Evolutionary conservation across 1,140 invertebrate genomes (phyloP), one percentile per base, ranked within the genome.

Genomic region (Condylostylus longicornis): DNA sequence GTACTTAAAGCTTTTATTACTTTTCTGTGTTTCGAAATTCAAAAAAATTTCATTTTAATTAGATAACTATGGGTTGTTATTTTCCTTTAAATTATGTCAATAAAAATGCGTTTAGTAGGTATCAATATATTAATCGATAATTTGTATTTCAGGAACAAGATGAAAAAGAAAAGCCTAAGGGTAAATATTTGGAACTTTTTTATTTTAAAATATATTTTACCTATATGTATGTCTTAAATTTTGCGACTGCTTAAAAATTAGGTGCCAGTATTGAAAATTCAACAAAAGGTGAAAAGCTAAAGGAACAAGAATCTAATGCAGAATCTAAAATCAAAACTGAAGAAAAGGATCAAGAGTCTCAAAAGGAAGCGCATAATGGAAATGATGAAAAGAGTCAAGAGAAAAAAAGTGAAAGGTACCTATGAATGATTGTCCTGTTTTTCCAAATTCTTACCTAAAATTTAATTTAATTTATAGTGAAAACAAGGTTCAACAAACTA

Each of bases 161-260:
- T 33, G 56, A 59, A 30, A 59, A 59, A 37, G 50, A 56, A 18
- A 58, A 59, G 29, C 17, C 25, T 6, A 49, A 49, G 29, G 52
- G 56, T 58, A 45, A 53, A 49, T 42, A 33, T 5, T 25, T 18
- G 27, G 15, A 36, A 36, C 2, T 13, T 32, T 5, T 32, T n/a
- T n/a, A n/a, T n/a, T n/a, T n/a, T n/a, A n/a, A n/a, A 25, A 34
- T 35, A 14, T 7, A 5, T 35, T 32, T 18, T 25, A 25, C 7
- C 23, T 25, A 7, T n/a, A 25, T 25, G n/a, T n/a, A n/a, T n/a
- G 15, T 31, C 10, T 7, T 7, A 17, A 13, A 31, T 31, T 5
- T 38, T 23, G 38, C 33, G 15, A 35, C 37, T 19, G 17, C n/a
- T 27, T 13, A 36, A 10, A 19, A 41, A 27, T 32, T 41, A 37